These are phyloP conservation scores for Drosophila neonasuta DNA, from an alignment of 2,888 invertebrate species.

Conservation along the genomic window DNA sequence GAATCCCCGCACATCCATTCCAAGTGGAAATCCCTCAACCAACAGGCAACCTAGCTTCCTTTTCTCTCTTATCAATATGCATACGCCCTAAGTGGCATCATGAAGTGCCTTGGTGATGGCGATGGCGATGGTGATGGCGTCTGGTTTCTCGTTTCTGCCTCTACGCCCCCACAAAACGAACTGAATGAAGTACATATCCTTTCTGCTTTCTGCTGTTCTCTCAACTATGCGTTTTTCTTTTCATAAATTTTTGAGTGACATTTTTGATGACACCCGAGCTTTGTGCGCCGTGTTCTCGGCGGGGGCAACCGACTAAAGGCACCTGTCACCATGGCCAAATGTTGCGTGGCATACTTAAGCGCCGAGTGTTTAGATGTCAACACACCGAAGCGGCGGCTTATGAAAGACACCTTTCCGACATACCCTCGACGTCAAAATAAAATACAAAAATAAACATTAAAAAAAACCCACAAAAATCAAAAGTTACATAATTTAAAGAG, in stretches of 20 bases:
- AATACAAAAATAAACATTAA: not conserved
- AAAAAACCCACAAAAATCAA: not conserved
- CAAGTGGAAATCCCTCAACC: not conserved
- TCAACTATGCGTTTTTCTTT: conserved; percentile 67
- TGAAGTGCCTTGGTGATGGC: conserved; percentile 43
- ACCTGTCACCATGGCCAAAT: conserved; percentile 78
- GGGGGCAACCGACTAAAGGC: conserved; percentile 66
- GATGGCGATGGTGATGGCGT: conserved; percentile 25
- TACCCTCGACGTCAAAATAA: conserved; percentile 22
- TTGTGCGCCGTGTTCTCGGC: conserved; percentile 57
- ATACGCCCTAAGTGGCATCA: conserved; percentile 71
- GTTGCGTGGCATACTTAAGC: conserved; percentile 74
- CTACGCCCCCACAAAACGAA: conserved; percentile 7
- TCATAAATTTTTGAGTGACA: conserved; percentile 80
- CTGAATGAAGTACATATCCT: not conserved
- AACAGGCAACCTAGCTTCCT: not conserved
- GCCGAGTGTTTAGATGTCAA: conserved; percentile 76
- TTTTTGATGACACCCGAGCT: conserved; percentile 78
- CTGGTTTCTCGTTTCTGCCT: conserved; percentile 39
- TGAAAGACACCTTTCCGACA: conserved; percentile 6
- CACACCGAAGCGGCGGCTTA: conserved; percentile 37
- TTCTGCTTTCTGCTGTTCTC: not conserved
- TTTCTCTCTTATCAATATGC: conserved; percentile 71
- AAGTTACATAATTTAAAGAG: not conserved
- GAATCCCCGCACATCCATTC: not conserved